A percentile compares a stretch with the other conserved stretches of the same genome.
Evolutionary conservation across 2,888 invertebrate species (phyloP).

Genomic region (Nomada fabriciana): DNA sequence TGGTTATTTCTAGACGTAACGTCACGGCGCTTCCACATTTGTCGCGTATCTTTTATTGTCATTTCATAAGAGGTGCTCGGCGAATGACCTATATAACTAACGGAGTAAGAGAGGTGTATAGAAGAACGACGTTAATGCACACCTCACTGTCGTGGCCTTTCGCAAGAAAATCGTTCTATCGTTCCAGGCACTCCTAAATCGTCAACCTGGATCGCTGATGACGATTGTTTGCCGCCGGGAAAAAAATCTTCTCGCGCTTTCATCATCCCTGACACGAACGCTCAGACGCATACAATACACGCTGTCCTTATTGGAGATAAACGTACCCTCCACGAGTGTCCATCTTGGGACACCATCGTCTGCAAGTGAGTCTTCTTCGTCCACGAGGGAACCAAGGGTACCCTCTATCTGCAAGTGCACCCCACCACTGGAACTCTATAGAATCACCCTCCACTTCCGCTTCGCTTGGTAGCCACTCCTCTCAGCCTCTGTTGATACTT

Average conservation of each 20-base stretch:
- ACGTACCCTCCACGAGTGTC: background rate
- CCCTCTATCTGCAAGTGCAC: conserved; percentile 42
- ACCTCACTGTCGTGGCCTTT: conserved; percentile 11
- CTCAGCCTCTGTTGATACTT: conserved; percentile 77
- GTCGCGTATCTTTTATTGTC: conserved; percentile 51
- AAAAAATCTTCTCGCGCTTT: background rate
- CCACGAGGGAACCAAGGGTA: conserved; percentile 31
- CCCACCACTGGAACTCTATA: conserved; percentile 62
- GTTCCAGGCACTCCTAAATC: conserved; percentile 25
- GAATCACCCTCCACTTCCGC: conserved; percentile 79
- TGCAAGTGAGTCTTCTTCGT: conserved; percentile 12
- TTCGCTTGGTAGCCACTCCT: conserved; percentile 73
- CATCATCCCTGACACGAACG: background rate
- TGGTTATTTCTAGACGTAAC: conserved; percentile 43
- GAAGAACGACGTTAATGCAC: conserved; percentile 10
- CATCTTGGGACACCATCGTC: conserved; percentile 11
- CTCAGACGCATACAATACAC: background rate
- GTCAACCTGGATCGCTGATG: background rate
- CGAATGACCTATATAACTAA: conserved; percentile 53
- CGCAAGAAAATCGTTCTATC: conserved; percentile 11
- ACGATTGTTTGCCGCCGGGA: conserved; percentile 5
- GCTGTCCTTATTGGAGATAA: conserved; percentile 28
- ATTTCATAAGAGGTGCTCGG: conserved; percentile 27
- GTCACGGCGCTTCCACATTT: conserved; percentile 32
- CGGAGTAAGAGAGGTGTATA: background rate